Evolutionary conservation across 2,888 invertebrate species (phyloP).

Genomic region (Tethea ocularis): DNA sequence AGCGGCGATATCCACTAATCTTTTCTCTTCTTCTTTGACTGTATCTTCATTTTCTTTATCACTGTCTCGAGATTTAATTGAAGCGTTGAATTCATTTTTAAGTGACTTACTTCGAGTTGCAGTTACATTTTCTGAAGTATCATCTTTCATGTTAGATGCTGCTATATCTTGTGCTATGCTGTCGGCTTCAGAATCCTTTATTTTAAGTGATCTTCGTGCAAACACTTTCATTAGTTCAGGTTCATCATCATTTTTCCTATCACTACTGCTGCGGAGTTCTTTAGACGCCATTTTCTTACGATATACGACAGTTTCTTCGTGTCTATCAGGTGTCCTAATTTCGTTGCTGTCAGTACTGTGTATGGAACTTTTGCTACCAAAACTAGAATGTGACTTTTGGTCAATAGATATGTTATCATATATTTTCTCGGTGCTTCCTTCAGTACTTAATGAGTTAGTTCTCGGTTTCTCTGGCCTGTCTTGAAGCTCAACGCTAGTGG

Average conservation of each 20-base stretch:
- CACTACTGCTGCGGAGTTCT: slow-evolving; percentile 61
- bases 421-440: slow-evolving; percentile 74
- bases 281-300: slow-evolving; percentile 79
- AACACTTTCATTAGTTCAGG: slow-evolving; percentile 93
- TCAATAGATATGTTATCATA: slow-evolving; percentile 76
- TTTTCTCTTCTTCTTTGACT: slow-evolving; percentile 58
- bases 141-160: slow-evolving; percentile 67
- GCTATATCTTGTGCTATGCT: slow-evolving; percentile 84
- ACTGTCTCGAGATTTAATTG: slow-evolving; percentile 86
- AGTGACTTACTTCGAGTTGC: slow-evolving; percentile 63
- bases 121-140: slow-evolving; percentile 44
- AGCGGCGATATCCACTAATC: slow-evolving; percentile 72
- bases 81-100: slow-evolving; percentile 79
- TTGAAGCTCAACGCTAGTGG: slow-evolving; percentile 80
- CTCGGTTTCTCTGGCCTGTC: slow-evolving; percentile 72
- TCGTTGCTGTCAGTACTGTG: slow-evolving; percentile 77
- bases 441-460: slow-evolving; percentile 70
- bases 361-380: slow-evolving; percentile 78
- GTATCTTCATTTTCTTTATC: slow-evolving; percentile 88
- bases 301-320: slow-evolving; percentile 79
- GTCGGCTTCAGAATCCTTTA: slow-evolving; percentile 88
- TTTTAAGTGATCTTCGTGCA: slow-evolving; percentile 90
- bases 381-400: slow-evolving; percentile 76
- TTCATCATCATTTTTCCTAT: slow-evolving; percentile 86
- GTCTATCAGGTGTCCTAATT: slow-evolving; percentile 65